phyloP scores from a whole-genome alignment of 2,888 invertebrate genomes.

The Harpagoxenus sublaevis region DNA sequence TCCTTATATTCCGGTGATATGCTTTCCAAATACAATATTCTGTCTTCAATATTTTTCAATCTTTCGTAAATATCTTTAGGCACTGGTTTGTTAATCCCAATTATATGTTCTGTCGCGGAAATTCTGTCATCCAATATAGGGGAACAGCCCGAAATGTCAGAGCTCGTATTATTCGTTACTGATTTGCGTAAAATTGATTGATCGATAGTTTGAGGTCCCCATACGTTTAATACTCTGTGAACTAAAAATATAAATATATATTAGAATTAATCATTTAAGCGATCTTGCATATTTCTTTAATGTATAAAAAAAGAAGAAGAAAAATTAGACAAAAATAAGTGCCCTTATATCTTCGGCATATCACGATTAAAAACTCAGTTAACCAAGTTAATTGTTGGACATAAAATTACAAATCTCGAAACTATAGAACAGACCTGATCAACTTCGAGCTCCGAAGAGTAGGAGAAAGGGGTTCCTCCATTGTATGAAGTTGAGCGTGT shows the following conservation, averaged over 20 bases:
- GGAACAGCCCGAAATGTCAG: conserved; percentile 79
- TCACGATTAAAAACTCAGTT: not conserved
- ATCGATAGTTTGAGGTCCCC: conserved; percentile 89
- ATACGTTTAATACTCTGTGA: conserved; percentile 90
- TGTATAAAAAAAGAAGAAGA: not conserved
- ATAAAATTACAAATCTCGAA: not conserved
- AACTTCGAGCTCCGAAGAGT: no score
- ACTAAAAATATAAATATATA: conserved; percentile 87
- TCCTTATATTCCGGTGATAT: conserved; percentile 93
- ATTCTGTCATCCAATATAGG: conserved; percentile 91
- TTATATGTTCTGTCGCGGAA: conserved; percentile 89
- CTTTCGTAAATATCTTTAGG: conserved; percentile 90
- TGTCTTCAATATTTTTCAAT: conserved; percentile 92
- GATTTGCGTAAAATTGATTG: conserved; percentile 63
- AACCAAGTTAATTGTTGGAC: not conserved
- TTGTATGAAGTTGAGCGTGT: no score
- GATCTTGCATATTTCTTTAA: not conserved
- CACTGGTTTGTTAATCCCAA: conserved; percentile 88
- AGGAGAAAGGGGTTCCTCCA: no score
- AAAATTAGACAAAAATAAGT: not conserved
- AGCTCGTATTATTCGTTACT: conserved; percentile 36
- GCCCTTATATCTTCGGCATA: not conserved
- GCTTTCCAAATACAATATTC: conserved; percentile 91
- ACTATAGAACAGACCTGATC: not conserved
- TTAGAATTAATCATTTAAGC: not conserved